Evolutionary conservation across 2,888 invertebrate genomes (phyloP), one percentile per base, ranked within the genome.

Genomic region (Chelonus formosanus): DNA sequence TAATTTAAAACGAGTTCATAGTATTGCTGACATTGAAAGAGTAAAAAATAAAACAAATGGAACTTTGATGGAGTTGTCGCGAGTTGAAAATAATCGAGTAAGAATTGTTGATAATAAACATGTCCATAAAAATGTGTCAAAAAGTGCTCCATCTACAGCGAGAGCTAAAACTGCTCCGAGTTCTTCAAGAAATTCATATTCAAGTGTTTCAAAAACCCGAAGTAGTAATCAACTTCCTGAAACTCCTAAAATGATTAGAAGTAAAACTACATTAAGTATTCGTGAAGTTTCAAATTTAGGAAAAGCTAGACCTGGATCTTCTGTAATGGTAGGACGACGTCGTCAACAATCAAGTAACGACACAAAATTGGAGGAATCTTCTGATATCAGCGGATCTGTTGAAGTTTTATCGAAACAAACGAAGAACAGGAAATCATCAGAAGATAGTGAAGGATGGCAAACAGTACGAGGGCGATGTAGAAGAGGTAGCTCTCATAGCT

Each of bases 391-490:
- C 71, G 84, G 69, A 72, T 82, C 77, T 63, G 80, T 76, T 34
- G 84, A 72, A 75, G 77, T 75, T 72, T 80, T 67, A 3, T 75
- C 68, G 55, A 78, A 70, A 79, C 83, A 64, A 47, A 67, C 69
- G 65, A 75, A 66, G 80, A 81, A 47, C 77, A 85, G 74, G 83
- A 1, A 84, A 84, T 65, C 81, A 73, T 75, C 71, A 78, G 77
- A 79, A 65, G 77, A 82, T 57, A 71, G 69, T 10, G 93, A 93
- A 73, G 97, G 96, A 0, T 97, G 96, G 97, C 88, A 95, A 70
- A 96, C 94, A 0, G 97, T 97, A 0, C 91, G 94, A 76, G 91
- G 92, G 55, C 88, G 91, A 47, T 88, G 86, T 2, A 86, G 93
- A 35, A 87, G 90, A 57, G 89, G 88, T 1, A 90, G 90, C 78